Evolutionary conservation across 2,113 vertebrate genomes (phyloP), one percentile per base, ranked within the genome.

Genomic region (Cyprinus carpio): DNA sequence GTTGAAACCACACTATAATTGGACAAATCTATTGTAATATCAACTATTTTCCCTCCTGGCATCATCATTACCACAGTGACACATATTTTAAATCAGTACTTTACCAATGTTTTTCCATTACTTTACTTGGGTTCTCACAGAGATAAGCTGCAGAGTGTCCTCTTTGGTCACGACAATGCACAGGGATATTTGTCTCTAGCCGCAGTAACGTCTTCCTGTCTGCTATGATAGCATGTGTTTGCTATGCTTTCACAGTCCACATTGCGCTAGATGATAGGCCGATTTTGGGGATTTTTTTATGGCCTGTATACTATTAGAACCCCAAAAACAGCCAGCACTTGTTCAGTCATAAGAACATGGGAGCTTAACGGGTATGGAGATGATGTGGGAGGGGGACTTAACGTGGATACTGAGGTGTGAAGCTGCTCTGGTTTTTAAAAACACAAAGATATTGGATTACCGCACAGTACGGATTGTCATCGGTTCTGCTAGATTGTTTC

Each of bases 311-410:
- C 92, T 94, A 97, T n/a, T 83, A 94, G 98, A 90, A 99, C 99
- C 91, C 98, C 98, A 65, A 99, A 97, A 89, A 98, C 98, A 31
- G 98, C 98, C n/a, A n/a, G n/a, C 43, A 99, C 98, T 10, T 99
- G 58, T 99, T 98, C 75, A 99, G 98, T 85, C 98, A 99, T 92
- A 99, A 98, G 93, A 99, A 99, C 92, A 99, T 99, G n/a, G 97
- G 98, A 99, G 82, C n/a, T n/a, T n/a, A n/a, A n/a, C n/a, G n/a
- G n/a, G n/a, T n/a, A n/a, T n/a, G n/a, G n/a, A n/a, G n/a, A n/a
- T n/a, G n/a, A n/a, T n/a, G n/a, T n/a, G n/a, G n/a, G n/a, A n/a
- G n/a, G n/a, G n/a, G n/a, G n/a, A n/a, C n/a, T n/a, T n/a, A n/a
- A n/a, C 92, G 98, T 84, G 97, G 97, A 87, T 99, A 99, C n/a